Percentiles rank a stretch among this genome's conserved stretches.
Conservation (phyloP, 2,888 invertebrate species). For the Campoletis raptor region DNA sequence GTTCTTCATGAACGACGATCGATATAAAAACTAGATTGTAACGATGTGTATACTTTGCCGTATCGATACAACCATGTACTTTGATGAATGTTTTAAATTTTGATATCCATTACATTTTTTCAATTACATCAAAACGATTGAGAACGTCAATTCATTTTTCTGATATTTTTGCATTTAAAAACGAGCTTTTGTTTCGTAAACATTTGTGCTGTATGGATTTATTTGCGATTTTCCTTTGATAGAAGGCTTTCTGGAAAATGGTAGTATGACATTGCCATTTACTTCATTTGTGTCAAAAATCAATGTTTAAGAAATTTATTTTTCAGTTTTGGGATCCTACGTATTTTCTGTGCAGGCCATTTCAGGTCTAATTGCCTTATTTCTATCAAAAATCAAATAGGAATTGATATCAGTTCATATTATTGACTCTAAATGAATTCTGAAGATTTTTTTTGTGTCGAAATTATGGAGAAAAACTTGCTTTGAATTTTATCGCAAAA, state of each 20-base stretch:
- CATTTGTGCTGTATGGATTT: background rate
- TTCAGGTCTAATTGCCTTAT: background rate
- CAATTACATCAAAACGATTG: background rate
- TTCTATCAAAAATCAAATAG: background rate
- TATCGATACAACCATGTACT: background rate
- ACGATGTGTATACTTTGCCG: background rate
- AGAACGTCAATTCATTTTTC: background rate
- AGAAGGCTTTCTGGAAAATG: background rate
- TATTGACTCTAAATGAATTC: background rate
- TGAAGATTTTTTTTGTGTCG: background rate
- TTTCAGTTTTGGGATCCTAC: background rate
- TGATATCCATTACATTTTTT: background rate
- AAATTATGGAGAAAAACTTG: background rate
- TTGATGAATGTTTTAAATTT: background rate
- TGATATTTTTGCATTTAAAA: background rate
- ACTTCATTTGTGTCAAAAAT: background rate
- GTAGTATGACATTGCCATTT: background rate
- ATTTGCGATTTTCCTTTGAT: background rate
- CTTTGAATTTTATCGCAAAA: background rate
- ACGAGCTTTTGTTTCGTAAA: background rate
- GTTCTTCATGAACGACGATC: constrained; percentile 47
- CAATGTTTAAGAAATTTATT: background rate
- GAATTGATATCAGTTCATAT: background rate
- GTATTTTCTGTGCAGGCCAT: background rate
- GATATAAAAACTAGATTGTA: constrained; percentile 47